Base-by-base conservation (phyloP, 2,797 vertebrate genomes). In the Holocentrus rufus region DNA sequence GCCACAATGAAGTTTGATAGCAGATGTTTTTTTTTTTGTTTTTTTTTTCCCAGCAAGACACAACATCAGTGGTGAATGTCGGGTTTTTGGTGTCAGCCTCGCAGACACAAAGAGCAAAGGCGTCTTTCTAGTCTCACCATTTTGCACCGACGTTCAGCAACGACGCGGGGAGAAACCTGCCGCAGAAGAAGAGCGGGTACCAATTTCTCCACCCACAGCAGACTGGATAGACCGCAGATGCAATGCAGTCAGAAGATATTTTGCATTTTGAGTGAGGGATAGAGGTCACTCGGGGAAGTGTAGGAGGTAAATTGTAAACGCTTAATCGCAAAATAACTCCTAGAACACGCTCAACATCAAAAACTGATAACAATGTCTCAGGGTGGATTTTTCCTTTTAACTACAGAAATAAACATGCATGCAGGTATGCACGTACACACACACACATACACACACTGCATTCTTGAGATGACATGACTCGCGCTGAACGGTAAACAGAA, bases 401-500 rank as follows among this genome's bases (percentile, higher is more conserved):
- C 36, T 20, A 52, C 25, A 57, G 2, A 34, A 2, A 59, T n/a
- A 54, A 13, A 23, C 11, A 22, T 10, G 30, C 50, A 69, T 2
- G 11, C 15, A 59, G 22, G 1, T 9, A 44, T 2, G 14, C 34
- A 52, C 36, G 58, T 59, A 74, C 49, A 55, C 17, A 11, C 53
- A 30, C 44, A 75, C 68, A 69, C 64, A 59, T 13, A 57, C 55
- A 18, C 58, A 44, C 59, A 30, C 3, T 4, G 9, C 25, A 58
- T 17, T 65, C 49, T 54, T 15, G 13, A 31, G 54, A 31, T 52
- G 62, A 57, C 18, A 57, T 34, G 57, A 31, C 46, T 66, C 8
- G n/a, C 47, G 18, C 23, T 34, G 68, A 69, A 55, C 60, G 61
- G 17, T n/a, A 79, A 81, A 79, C 30, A 69, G 50, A 61, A 55